Conservation (phyloP, 2,888 invertebrate genomes). For the Plagodis dolabraria region DNA sequence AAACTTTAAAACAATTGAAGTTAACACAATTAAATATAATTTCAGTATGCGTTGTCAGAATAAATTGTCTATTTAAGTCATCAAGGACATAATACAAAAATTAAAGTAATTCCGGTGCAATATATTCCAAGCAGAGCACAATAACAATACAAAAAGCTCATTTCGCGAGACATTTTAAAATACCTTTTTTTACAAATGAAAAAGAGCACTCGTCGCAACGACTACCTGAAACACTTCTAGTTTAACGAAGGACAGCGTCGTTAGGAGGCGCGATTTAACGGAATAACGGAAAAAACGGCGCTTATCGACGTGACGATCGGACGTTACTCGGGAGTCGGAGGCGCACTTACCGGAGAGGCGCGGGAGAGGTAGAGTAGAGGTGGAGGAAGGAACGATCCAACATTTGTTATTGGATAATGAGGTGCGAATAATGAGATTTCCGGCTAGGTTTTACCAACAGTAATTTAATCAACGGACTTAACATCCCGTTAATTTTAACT, state of each 20-base stretch:
- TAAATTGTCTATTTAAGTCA: constrained; percentile 14
- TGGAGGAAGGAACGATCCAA: constrained; percentile 3
- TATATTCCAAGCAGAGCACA: constrained; percentile 47
- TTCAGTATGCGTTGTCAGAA: too few relatives aligned
- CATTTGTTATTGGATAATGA: constrained; percentile 40
- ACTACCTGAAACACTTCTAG: constrained; percentile 77
- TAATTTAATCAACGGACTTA: constrained; percentile 6
- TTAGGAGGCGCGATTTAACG: constrained; percentile 76
- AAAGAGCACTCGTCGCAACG: constrained; percentile 70
- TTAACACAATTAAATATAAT: too few relatives aligned
- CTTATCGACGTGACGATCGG: constrained; percentile 76
- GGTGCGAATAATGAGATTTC: constrained; percentile 39
- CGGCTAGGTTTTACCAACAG: constrained; percentile 30
- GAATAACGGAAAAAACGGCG: constrained; percentile 60
- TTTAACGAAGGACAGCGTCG: constrained; percentile 71
- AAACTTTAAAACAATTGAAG: too few relatives aligned
- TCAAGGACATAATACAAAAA: constrained; percentile 27
- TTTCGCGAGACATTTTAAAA: constrained; percentile 54
- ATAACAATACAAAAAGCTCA: constrained; percentile 65
- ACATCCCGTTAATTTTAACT: not conserved
- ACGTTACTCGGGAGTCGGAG: constrained; percentile 37
- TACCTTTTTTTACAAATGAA: constrained; percentile 67
- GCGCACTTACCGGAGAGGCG: constrained; percentile 1
- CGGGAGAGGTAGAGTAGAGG: constrained; percentile 1
- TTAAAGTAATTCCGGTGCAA: constrained; percentile 41